Evolutionary conservation across 2,113 vertebrate species (phyloP), one percentile per base, ranked within the genome.

Genomic region (Ursus arctos): DNA sequence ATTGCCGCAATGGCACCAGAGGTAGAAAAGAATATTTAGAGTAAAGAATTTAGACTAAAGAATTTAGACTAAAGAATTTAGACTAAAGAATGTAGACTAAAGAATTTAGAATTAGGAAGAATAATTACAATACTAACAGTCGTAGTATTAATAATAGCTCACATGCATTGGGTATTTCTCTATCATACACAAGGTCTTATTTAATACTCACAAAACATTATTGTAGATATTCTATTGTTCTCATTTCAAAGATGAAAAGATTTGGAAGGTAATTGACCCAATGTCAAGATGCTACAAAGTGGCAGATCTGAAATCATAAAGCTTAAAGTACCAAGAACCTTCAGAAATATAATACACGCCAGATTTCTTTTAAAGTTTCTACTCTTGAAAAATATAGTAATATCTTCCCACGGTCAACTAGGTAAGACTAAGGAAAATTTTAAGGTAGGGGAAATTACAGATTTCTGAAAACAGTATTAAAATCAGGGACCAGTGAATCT

Each of bases 181-280:
- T 53, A 6, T 82, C 57, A 82, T 31, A 21, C 2, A 31, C 24
- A 33, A 4, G 43, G 13, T 13, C 7, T 72, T 36, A 88, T 81
- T 88, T 93, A 61, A 55, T 69, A 1, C 26, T 7, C 55, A 80
- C 15, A 72, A 53, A 51, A 31, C 49, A 77, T 33, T 71, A 12
- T 74, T 57, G 53, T 57, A 74, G 22, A 59, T 43, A 80, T 13
- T 59, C 33, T 61, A 10, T 13, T 67, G 8, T 57, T 83, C 28
- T 18, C 51, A 82, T 81, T 95, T 93, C 51, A 90, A 87, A 97
- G 61, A 87, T 77, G 67, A 79, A 31, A 43, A 67, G 21, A 83
- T 89, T 74, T 19, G 72, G 59, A 28, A 71, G 15, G 86, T 92
- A 53, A 19, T 3, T 81, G 43, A 95, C 2, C 8, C 43, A 90